Evolutionary conservation across 2,113 vertebrate genomes (phyloP).

Genomic region (Zapornia atra): DNA sequence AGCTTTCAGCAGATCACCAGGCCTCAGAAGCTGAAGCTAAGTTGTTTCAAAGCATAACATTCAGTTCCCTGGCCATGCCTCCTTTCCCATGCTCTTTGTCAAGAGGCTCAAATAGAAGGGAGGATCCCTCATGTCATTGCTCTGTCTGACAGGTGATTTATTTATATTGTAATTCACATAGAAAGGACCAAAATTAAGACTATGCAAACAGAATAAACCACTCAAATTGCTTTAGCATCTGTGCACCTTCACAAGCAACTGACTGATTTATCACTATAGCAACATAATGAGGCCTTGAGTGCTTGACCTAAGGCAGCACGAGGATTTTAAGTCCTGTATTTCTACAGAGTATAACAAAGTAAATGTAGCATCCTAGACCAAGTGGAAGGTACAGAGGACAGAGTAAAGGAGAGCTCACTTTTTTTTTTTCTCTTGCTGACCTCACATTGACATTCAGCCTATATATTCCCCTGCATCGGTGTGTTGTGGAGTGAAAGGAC

Average conservation of each 20-base stretch:
- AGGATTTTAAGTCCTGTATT: background rate
- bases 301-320: background rate
- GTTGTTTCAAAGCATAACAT: background rate
- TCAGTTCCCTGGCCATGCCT: background rate
- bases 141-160: background rate
- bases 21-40: background rate
- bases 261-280: background rate
- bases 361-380: background rate
- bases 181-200: slow-evolving; percentile 4
- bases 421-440: background rate
- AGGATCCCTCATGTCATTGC: background rate
- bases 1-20: background rate
- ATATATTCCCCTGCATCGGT: background rate
- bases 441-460: background rate
- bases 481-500: background rate
- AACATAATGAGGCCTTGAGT: background rate
- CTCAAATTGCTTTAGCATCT: background rate
- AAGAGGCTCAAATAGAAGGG: background rate
- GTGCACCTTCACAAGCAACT: background rate
- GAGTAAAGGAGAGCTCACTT: background rate
- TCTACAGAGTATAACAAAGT: background rate
- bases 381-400: background rate
- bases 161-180: background rate
- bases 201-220: background rate
- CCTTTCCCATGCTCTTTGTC: background rate